phyloP scores from a whole-genome alignment of 2,797 vertebrate species.

The Zalophus californianus region DNA sequence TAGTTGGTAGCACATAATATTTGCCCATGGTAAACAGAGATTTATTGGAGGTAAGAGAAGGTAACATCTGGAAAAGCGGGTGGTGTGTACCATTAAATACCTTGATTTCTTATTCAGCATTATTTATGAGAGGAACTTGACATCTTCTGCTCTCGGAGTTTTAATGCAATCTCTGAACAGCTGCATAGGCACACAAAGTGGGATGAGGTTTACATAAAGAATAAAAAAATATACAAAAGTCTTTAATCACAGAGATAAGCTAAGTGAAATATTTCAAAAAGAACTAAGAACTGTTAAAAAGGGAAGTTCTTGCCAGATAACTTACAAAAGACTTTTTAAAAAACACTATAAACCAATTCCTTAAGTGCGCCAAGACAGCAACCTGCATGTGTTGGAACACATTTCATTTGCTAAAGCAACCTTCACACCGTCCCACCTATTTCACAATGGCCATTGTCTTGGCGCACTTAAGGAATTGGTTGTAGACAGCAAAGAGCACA shows the following conservation, averaged over 20 bases:
- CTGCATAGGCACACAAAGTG: background rate
- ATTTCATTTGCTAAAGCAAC: background rate
- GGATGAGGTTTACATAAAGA: background rate
- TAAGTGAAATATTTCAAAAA: constrained; percentile 5
- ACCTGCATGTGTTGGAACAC: accelerated
- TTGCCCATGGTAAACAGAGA: constrained; percentile 14
- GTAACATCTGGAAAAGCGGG: constrained; percentile 26
- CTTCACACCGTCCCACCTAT: background rate
- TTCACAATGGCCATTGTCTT: background rate
- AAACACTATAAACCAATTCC: background rate
- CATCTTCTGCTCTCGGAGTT: constrained; percentile 46
- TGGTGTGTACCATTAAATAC: constrained; percentile 20
- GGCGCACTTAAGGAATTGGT: background rate
- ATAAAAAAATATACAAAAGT: constrained; percentile 24
- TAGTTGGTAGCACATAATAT: background rate
- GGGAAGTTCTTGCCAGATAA: background rate
- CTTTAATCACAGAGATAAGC: constrained; percentile 44
- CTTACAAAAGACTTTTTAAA: background rate
- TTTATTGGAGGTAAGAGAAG: constrained; percentile 33
- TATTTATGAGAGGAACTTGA: constrained; percentile 65
- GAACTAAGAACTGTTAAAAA: background rate
- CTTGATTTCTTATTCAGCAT: constrained; percentile 53
- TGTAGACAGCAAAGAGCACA: background rate
- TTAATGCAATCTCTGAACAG: constrained; percentile 59
- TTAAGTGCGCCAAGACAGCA: no score